A percentile compares a stretch with the other conserved stretches of the same genome.
Conservation (phyloP, 2,113 vertebrate species). For the Garra rufa region DNA sequence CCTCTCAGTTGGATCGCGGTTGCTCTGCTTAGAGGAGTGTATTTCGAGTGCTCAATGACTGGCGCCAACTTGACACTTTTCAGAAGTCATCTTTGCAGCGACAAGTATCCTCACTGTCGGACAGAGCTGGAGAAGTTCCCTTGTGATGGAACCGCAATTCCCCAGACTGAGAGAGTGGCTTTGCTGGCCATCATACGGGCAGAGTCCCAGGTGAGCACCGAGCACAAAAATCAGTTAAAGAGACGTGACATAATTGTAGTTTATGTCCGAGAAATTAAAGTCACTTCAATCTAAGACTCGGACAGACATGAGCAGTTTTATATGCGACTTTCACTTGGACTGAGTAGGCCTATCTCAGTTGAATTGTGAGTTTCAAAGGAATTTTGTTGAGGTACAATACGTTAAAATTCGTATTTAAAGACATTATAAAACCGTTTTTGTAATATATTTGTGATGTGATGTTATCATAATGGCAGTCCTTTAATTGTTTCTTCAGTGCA, state of each 20-base stretch:
- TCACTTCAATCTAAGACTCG: background rate
- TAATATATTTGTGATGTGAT: too few species aligned
- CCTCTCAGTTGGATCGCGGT: conserved; percentile 79
- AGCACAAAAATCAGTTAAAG: background rate
- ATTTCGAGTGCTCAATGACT: conserved; percentile 73
- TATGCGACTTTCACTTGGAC: background rate
- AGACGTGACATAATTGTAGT: background rate
- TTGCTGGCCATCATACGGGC: conserved; percentile 65
- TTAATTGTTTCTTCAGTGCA: too few species aligned
- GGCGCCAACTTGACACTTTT: conserved; percentile 23
- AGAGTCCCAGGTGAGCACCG: conserved; percentile 79
- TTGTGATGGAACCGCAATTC: conserved; percentile 56
- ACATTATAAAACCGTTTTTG: too few species aligned
- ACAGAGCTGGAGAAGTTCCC: conserved; percentile 63
- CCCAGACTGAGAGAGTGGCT: accelerated
- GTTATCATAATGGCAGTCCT: too few species aligned
- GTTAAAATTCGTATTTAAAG: too few species aligned
- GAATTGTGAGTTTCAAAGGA: background rate
- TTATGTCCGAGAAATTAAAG: background rate
- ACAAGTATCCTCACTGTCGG: accelerated
- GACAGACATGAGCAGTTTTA: background rate
- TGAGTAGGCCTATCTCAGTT: too few species aligned
- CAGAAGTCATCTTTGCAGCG: conserved; percentile 55
- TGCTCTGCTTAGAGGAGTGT: conserved; percentile 76
- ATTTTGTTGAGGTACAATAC: too few species aligned